phyloP scores from a whole-genome alignment of 2,797 vertebrate genomes.

The Chelonia mydas region DNA sequence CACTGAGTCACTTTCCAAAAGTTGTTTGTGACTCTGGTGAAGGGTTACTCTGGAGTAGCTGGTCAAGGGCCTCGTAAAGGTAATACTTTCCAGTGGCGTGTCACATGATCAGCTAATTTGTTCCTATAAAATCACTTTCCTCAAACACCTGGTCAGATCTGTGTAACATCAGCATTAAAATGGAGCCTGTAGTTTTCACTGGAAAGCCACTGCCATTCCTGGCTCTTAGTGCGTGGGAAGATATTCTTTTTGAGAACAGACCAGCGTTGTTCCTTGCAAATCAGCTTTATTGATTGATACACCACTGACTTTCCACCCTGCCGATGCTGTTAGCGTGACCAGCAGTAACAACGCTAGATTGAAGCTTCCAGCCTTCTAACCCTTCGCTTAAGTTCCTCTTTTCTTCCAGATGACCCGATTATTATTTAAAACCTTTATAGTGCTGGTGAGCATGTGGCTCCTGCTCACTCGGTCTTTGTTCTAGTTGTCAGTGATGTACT shows the following conservation, averaged over 20 bases:
- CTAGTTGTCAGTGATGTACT: neutral
- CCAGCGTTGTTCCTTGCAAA: neutral
- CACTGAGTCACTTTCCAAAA: neutral
- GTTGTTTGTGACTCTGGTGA: neutral
- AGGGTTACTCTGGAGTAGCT: neutral
- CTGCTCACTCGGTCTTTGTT: neutral
- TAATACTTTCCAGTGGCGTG: neutral
- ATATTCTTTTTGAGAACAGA: neutral
- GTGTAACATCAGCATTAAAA: neutral
- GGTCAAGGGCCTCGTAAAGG: neutral
- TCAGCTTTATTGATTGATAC: neutral
- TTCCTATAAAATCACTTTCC: neutral
- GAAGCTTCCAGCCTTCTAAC: neutral
- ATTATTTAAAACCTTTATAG: neutral
- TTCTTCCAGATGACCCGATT: neutral
- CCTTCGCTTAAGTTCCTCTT: neutral
- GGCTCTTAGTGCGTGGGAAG: neutral
- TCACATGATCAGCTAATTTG: neutral
- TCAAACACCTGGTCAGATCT: constrained; percentile 3
- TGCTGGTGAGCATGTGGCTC: neutral
- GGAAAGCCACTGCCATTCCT: neutral
- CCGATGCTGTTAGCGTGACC: neutral
- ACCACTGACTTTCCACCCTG: neutral
- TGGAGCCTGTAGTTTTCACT: constrained; percentile 6
- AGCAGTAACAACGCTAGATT: neutral